phyloP scores from a whole-genome alignment of 92 coral and sea anemone species.

The Phenganax marumi region DNA sequence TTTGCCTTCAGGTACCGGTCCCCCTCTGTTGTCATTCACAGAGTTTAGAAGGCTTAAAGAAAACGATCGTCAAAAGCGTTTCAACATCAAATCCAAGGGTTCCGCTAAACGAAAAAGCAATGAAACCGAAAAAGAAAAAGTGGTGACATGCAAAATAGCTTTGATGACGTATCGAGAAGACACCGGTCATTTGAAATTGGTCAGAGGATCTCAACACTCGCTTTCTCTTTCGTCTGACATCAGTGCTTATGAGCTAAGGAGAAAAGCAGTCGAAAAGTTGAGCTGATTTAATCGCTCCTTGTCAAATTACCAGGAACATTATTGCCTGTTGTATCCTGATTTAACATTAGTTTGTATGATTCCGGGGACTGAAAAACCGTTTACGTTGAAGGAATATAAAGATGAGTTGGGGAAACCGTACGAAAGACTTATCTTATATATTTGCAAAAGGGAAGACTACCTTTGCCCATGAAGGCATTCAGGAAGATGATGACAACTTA shows the following conservation, averaged over 20 bases:
- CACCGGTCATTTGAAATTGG: slow-evolving; percentile 9
- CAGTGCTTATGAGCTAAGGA: background rate
- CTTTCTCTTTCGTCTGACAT: background rate
- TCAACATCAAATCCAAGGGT: slow-evolving; percentile 1
- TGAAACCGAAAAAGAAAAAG: slow-evolving; percentile 13
- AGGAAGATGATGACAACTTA: background rate
- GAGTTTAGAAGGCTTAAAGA: background rate
- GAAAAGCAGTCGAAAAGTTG: background rate
- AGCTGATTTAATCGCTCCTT: slow-evolving; percentile 14
- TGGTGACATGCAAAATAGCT: slow-evolving; percentile 23
- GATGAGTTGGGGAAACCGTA: slow-evolving; percentile 7
- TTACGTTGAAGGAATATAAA: slow-evolving; percentile 25
- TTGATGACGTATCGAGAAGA: slow-evolving; percentile 22
- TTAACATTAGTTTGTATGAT: slow-evolving; percentile 14
- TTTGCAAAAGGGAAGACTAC: slow-evolving; percentile 6
- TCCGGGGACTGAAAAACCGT: slow-evolving; percentile 15
- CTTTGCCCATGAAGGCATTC: slow-evolving; percentile 19
- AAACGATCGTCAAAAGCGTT: slow-evolving; percentile 1
- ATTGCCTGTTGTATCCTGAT: slow-evolving; percentile 21
- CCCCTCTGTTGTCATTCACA: slow-evolving; percentile 8
- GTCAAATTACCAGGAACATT: slow-evolving; percentile 13
- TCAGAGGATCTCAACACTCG: slow-evolving; percentile 22
- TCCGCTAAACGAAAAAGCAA: background rate
- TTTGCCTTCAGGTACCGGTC: slow-evolving; percentile 31
- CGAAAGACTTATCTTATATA: slow-evolving; percentile 7